Evolutionary conservation across 1,140 invertebrate species (phyloP).

Genomic region (Campoletis sonorensis): DNA sequence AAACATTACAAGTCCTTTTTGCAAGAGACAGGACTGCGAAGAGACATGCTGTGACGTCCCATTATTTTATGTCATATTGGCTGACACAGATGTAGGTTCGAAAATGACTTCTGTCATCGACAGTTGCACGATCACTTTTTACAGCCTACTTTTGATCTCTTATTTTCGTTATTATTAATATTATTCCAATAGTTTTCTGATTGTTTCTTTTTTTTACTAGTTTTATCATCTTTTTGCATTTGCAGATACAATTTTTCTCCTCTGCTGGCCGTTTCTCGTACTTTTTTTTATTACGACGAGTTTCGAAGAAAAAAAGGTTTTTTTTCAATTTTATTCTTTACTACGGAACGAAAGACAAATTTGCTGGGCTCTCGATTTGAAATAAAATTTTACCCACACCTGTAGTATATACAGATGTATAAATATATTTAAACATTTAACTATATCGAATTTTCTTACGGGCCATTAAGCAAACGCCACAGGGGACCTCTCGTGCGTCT

Average conservation of each 20-base stretch:
- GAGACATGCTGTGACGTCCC: neutral
- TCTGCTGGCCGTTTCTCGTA: too few species aligned
- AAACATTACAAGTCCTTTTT: neutral
- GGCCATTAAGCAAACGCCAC: constrained; percentile 40
- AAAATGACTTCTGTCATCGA: neutral
- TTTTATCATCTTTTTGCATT: too few species aligned
- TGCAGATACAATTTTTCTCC: too few species aligned
- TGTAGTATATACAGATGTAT: neutral
- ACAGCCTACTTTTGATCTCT: neutral
- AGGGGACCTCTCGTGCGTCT: constrained; percentile 22
- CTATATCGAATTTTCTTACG: constrained; percentile 38
- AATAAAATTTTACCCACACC: too few species aligned
- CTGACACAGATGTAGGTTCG: neutral
- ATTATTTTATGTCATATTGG: constrained; percentile 17
- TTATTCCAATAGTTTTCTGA: too few species aligned
- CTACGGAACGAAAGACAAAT: too few species aligned
- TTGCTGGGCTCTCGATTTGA: too few species aligned
- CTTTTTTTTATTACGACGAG: too few species aligned
- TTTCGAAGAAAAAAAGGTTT: too few species aligned
- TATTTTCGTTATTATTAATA: too few species aligned
- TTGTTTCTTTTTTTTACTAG: too few species aligned
- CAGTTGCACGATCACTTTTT: neutral
- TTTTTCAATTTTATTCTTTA: too few species aligned
- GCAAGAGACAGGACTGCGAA: neutral
- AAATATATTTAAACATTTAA: neutral